Conservation (phyloP, 2,888 invertebrate genomes). For the Cephus runcator region DNA sequence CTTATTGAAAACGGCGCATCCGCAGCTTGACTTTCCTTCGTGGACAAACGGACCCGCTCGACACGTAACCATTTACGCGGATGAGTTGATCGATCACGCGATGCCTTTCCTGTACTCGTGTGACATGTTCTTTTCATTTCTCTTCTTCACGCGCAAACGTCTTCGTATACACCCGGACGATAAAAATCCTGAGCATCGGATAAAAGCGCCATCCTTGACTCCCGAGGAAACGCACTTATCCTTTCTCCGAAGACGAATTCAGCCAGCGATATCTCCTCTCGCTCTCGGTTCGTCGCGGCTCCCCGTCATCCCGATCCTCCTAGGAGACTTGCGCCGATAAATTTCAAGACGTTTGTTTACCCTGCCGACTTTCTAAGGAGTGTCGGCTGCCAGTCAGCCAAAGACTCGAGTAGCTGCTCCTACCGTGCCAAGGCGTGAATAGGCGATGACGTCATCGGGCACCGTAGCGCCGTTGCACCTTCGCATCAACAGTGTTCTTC, state of each 20-base stretch:
- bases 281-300: background rate
- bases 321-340: constrained; percentile 23
- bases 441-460: constrained; percentile 51
- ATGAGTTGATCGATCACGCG: no score
- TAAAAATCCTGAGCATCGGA: background rate
- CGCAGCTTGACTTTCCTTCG: background rate
- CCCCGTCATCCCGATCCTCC: background rate
- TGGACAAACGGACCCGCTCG: no score
- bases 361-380: constrained; percentile 55
- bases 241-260: background rate
- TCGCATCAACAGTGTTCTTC: constrained; percentile 20
- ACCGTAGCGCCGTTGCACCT: constrained; percentile 47
- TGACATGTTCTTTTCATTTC: background rate
- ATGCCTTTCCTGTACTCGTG: background rate
- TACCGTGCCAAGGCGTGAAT: constrained; percentile 43
- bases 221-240: background rate
- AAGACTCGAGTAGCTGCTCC: constrained; percentile 18
- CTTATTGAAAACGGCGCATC: background rate
- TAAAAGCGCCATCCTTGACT: background rate
- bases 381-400: constrained; percentile 33
- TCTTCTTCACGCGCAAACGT: background rate
- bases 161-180: background rate
- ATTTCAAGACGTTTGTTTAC: constrained; percentile 45
- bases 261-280: background rate
- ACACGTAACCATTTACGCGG: no score